These are phyloP conservation scores for Echinops telfairi DNA, from an alignment of 2,113 vertebrate species.

Conservation along the genomic window DNA sequence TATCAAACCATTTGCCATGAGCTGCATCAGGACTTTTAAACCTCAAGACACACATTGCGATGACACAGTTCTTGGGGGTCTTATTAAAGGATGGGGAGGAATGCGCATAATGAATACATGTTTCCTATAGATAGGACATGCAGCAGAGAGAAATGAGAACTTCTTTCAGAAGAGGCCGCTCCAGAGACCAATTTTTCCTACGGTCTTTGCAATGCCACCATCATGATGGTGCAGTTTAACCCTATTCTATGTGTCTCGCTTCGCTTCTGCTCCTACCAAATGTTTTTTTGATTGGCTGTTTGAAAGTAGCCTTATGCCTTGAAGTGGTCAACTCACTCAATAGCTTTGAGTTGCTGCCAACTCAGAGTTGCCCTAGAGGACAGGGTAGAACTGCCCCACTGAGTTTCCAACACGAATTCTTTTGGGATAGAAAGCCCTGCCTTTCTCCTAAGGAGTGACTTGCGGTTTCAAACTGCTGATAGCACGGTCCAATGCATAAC, in stretches of 20 bases:
- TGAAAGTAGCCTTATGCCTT: not conserved
- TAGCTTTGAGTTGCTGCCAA: no score
- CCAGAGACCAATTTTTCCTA: slow-evolving; percentile 21
- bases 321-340: not conserved
- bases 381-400: no score
- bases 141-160: not conserved
- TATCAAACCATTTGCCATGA: not conserved
- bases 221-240: no score
- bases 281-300: not conserved
- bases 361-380: no score
- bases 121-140: not conserved
- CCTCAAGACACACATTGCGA: not conserved
- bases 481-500: no score
- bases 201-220: not conserved
- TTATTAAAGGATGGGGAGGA: not conserved
- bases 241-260: not conserved
- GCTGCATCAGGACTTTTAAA: not conserved
- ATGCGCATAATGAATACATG: not conserved
- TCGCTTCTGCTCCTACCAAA: slow-evolving; percentile 7
- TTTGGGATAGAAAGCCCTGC: no score
- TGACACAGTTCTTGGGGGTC: not conserved
- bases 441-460: no score
- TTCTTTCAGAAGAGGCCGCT: not conserved
- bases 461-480: no score
- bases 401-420: no score